Conservation (phyloP, 2,888 invertebrate species). For the Lomographa bimaculata region DNA sequence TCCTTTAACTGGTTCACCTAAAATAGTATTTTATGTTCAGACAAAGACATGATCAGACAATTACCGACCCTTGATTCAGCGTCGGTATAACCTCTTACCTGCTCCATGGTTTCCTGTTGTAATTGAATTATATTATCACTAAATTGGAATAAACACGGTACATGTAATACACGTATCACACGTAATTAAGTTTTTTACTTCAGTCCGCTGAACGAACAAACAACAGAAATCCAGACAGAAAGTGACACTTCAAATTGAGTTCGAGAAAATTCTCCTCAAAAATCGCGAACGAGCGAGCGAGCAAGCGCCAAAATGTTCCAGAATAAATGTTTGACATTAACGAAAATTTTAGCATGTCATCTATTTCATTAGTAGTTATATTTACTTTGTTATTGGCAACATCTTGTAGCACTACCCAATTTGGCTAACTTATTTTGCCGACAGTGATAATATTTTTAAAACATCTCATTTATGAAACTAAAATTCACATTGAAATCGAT, state of each 20-base stretch:
- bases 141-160: conserved; percentile 5
- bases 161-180: conserved; percentile 9
- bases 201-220: conserved; percentile 30
- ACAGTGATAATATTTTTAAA: too few species aligned
- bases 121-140: conserved; percentile 11
- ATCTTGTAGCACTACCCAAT: too few species aligned
- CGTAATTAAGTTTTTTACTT: conserved; percentile 25
- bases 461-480: too few species aligned
- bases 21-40: conserved; percentile 38
- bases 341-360: too few species aligned
- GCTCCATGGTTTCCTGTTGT: conserved; percentile 61
- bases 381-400: too few species aligned
- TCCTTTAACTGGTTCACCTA: conserved; percentile 93
- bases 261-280: conserved; percentile 71
- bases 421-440: too few species aligned
- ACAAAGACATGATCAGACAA: conserved; percentile 18
- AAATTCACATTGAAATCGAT: too few species aligned
- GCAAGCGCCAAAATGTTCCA: too few species aligned
- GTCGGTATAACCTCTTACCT: conserved; percentile 75
- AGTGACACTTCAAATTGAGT: conserved; percentile 69
- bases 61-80: conserved; percentile 25
- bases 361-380: too few species aligned
- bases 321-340: too few species aligned
- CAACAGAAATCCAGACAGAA: conserved; percentile 35
- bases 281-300: conserved; percentile 35